Evolutionary conservation across 2,113 vertebrate genomes (phyloP).

Genomic region (Austrofundulus limnaeus): DNA sequence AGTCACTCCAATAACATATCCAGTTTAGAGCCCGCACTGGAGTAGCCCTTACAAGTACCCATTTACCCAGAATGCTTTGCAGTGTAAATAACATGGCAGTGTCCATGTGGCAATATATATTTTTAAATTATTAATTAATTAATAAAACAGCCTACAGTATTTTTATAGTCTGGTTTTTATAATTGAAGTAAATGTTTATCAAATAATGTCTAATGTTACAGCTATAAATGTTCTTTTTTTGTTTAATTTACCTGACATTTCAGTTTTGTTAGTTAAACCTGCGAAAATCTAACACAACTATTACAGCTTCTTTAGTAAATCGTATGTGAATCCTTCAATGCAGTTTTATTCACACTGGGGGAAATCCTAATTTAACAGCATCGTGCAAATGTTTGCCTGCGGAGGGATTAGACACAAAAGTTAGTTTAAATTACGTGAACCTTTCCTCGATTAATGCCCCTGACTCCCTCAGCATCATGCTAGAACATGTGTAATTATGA

Average conservation of each 20-base stretch:
- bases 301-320: neutral
- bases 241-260: neutral
- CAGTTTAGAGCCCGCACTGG: no score
- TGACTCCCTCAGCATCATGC: slow-evolving; percentile 38
- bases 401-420: neutral
- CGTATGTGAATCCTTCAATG: neutral
- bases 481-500: slow-evolving; percentile 51
- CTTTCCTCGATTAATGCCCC: slow-evolving; percentile 15
- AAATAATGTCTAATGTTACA: no score
- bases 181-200: no score
- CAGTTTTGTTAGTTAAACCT: slow-evolving; percentile 3
- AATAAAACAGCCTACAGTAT: no score
- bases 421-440: slow-evolving; percentile 19
- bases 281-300: neutral
- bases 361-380: slow-evolving; percentile 2
- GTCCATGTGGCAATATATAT: no score
- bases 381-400: neutral
- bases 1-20: no score
- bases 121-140: no score
- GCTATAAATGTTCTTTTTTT: no score
- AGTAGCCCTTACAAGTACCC: no score
- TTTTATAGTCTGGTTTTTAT: no score
- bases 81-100: neutral
- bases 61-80: no score
- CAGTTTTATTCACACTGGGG: neutral